Conservation (phyloP, 1,140 invertebrate species). For the Yoshiicerus persimilis region DNA sequence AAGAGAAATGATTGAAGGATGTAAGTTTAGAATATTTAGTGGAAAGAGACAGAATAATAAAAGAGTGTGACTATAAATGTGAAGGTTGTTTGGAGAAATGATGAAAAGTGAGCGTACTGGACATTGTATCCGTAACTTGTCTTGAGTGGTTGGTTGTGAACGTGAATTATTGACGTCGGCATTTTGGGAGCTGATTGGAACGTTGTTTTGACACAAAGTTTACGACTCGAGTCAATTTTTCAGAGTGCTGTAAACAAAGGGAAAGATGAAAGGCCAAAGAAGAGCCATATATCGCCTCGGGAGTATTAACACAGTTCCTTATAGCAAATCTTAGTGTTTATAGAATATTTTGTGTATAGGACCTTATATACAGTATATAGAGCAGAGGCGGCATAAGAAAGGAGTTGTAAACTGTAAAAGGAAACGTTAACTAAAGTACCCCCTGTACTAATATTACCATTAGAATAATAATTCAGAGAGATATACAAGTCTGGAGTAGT, state of each 20-base stretch:
- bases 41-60: not conserved
- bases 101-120: not conserved
- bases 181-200: not conserved
- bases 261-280: not conserved
- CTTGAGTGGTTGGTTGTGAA: not conserved
- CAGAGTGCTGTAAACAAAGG: not conserved
- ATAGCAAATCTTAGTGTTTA: too few relatives aligned
- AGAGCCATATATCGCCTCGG: not conserved
- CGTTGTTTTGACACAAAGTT: not conserved
- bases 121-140: not conserved
- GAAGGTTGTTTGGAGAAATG: not conserved
- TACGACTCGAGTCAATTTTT: slow-evolving; percentile 14
- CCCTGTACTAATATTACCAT: not conserved
- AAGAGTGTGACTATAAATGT: not conserved
- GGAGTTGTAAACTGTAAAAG: not conserved
- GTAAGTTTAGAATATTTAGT: not conserved
- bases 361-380: too few relatives aligned
- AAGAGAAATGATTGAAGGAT: too few relatives aligned
- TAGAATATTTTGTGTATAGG: too few relatives aligned
- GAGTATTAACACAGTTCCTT: not conserved
- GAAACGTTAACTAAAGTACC: not conserved
- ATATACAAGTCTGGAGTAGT: not conserved
- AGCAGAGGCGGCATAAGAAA: too few relatives aligned
- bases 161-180: slow-evolving; percentile 7
- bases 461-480: not conserved